Evolutionary conservation across 2,888 invertebrate species (phyloP).

Genomic region (Nineta flava): DNA sequence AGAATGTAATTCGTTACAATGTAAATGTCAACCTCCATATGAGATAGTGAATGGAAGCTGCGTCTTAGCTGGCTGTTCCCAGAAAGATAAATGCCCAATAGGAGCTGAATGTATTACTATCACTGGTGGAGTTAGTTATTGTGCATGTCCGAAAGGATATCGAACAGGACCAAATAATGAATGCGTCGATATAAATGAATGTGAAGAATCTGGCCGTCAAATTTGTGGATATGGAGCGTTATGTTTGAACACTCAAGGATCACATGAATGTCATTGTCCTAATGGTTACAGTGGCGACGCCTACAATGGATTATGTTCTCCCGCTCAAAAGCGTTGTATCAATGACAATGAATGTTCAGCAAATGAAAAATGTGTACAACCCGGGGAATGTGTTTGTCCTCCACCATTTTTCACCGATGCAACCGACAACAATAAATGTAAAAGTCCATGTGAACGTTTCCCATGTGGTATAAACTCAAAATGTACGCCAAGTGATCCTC

Average conservation of each 20-base stretch:
- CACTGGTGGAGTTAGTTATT: constrained; percentile 80
- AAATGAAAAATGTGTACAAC: constrained; percentile 83
- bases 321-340: constrained; percentile 67
- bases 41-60: constrained; percentile 71
- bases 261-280: constrained; percentile 67
- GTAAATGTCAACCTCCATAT: constrained; percentile 78
- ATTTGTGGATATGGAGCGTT: constrained; percentile 78
- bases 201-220: constrained; percentile 53
- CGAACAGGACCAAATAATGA: constrained; percentile 59
- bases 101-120: constrained; percentile 85
- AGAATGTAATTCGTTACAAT: constrained; percentile 66
- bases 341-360: constrained; percentile 68
- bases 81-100: constrained; percentile 62
- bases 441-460: constrained; percentile 82
- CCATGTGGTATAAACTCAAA: constrained; percentile 81
- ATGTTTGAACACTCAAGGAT: constrained; percentile 65
- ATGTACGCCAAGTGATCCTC: constrained; percentile 79
- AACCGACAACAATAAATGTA: constrained; percentile 69
- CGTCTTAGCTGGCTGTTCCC: constrained; percentile 68
- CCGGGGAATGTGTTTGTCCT: constrained; percentile 80
- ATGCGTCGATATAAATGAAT: constrained; percentile 78
- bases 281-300: constrained; percentile 68
- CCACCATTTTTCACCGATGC: constrained; percentile 80
- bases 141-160: constrained; percentile 81
- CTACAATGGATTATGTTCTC: constrained; percentile 64